These are phyloP conservation scores for Drosophila oshimai DNA, from an alignment of 1,140 invertebrate genomes.

Conservation along the genomic window DNA sequence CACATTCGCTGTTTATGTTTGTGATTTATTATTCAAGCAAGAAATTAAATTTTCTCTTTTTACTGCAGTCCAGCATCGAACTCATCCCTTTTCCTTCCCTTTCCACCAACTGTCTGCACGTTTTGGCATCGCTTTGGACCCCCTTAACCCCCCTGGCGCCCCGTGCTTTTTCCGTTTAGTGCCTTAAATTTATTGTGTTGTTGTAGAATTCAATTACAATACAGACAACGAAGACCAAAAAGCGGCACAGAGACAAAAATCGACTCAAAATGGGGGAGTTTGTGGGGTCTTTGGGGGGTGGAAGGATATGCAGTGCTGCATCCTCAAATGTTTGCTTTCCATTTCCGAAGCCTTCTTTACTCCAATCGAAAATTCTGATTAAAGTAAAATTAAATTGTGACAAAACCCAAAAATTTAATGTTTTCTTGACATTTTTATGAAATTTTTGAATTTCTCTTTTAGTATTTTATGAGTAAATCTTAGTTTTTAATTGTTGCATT, in stretches of 20 bases:
- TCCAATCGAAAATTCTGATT: slow-evolving; percentile 1
- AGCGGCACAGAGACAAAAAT: slow-evolving; percentile 13
- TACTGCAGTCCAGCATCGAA: slow-evolving; percentile 44
- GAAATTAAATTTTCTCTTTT: slow-evolving; percentile 81
- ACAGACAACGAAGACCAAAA: slow-evolving; percentile 7
- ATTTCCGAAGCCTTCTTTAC: not conserved
- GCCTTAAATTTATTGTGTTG: slow-evolving; percentile 79
- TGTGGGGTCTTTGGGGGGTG: not conserved
- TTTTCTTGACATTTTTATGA: not conserved
- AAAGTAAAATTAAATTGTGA: slow-evolving; percentile 5
- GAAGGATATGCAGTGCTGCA: slow-evolving; percentile 63
- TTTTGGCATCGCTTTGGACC: slow-evolving; percentile 36
- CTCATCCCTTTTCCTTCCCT: not conserved
- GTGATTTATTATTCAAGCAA: slow-evolving; percentile 81
- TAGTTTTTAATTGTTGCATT: not conserved
- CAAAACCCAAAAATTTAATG: not conserved
- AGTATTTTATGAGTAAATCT: not conserved
- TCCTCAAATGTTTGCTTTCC: slow-evolving; percentile 45
- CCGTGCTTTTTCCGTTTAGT: slow-evolving; percentile 41
- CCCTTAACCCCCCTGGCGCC: not conserved
- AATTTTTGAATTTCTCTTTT: no score
- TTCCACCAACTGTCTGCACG: slow-evolving; percentile 25
- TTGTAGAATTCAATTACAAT: slow-evolving; percentile 66
- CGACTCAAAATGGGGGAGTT: slow-evolving; percentile 1
- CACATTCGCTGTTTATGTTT: slow-evolving; percentile 65